Conservation (phyloP, 2,113 vertebrate species). For the Psilopsiagon aurifrons region DNA sequence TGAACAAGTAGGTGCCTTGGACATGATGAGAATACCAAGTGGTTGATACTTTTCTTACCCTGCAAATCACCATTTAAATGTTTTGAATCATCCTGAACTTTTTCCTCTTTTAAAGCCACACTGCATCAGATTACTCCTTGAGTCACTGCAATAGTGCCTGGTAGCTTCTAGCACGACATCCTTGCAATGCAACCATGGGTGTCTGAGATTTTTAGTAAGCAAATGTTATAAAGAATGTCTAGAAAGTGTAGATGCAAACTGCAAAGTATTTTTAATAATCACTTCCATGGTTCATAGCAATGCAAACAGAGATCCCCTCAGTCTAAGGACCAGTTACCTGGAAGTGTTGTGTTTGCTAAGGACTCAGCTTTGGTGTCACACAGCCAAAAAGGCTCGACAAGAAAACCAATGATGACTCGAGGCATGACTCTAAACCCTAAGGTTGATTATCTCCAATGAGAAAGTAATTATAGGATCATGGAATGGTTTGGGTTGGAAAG, state of each 20-base stretch:
- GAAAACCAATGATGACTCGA: not conserved
- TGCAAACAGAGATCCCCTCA: not conserved
- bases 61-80: conserved; percentile 46
- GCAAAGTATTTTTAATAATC: not conserved
- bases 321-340: not conserved
- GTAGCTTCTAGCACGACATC: not conserved
- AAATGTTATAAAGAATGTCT: not conserved
- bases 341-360: not conserved
- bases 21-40: conserved; percentile 62
- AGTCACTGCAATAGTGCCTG: not conserved
- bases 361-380: not conserved
- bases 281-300: not conserved
- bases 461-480: not conserved
- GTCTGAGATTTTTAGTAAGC: not conserved
- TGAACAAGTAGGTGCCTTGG: conserved; percentile 11
- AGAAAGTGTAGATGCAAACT: not conserved
- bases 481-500: not conserved
- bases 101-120: not conserved
- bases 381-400: not conserved
- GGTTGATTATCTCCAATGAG: not conserved
- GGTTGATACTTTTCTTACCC: not conserved
- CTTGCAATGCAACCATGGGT: not conserved
- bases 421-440: not conserved
- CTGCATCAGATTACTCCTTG: conserved; percentile 26
- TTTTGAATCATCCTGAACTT: conserved; percentile 8